Conservation (phyloP, 2,113 vertebrate genomes). For the Syngnathus floridae region DNA sequence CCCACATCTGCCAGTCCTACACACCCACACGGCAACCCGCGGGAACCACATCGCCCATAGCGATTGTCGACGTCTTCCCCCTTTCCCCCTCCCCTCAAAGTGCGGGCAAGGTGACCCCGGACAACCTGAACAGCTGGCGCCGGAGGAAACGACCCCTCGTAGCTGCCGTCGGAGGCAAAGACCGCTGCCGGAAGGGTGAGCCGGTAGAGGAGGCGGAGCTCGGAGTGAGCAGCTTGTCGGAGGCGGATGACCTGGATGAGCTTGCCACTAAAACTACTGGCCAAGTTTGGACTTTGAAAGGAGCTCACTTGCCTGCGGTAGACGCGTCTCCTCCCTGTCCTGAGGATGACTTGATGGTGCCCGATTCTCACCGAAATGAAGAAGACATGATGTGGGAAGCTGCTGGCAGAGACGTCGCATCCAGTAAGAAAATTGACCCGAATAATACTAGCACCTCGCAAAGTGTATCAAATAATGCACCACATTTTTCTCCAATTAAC, state of each 20-base stretch:
- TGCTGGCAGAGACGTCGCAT: conserved; percentile 24
- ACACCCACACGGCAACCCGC: conserved; percentile 78
- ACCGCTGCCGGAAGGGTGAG: conserved; percentile 35
- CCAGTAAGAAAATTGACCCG: conserved; percentile 29
- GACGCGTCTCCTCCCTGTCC: conserved; percentile 35
- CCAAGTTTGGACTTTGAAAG: conserved; percentile 52
- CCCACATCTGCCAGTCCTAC: conserved; percentile 88
- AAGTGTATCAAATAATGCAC: no score
- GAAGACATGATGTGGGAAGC: conserved; percentile 33
- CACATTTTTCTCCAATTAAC: no score
- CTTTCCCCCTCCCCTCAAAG: conserved; percentile 85
- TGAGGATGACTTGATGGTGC: conserved; percentile 36
- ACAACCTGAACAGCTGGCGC: conserved; percentile 86
- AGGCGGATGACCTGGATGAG: conserved; percentile 68
- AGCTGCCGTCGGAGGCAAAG: conserved; percentile 31
- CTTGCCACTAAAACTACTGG: conserved; percentile 27
- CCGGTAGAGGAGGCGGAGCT: conserved; percentile 78
- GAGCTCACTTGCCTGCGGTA: not conserved
- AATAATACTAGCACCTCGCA: no score
- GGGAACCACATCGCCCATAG: conserved; percentile 64
- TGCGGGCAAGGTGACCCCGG: conserved; percentile 77
- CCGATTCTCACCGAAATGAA: conserved; percentile 27
- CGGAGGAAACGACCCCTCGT: conserved; percentile 78
- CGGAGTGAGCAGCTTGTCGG: conserved; percentile 78
- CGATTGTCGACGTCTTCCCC: conserved; percentile 58